Percentiles rank a stretch among this genome's conserved stretches.
These are phyloP conservation scores for Calameuta pallipes DNA, from an alignment of 2,888 invertebrate species.

Conservation along the genomic window DNA sequence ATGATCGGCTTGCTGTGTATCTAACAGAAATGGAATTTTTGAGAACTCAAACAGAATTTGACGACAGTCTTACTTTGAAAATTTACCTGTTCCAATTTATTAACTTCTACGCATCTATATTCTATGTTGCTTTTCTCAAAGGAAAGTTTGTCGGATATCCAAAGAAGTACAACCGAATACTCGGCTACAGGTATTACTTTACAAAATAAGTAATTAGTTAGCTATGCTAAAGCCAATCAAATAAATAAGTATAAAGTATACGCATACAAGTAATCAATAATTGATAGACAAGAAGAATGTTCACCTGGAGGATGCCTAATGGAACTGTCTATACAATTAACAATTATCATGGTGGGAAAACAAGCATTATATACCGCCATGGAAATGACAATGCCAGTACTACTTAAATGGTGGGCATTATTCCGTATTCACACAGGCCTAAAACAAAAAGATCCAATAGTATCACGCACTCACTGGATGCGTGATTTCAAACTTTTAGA, in stretches of 20 bases:
- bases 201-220: neutral
- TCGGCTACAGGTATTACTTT: conserved; percentile 66
- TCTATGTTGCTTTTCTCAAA: conserved; percentile 85
- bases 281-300: conserved; percentile 70
- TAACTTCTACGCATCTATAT: conserved; percentile 89
- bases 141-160: conserved; percentile 85
- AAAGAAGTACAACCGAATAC: conserved; percentile 78
- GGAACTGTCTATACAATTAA: conserved; percentile 86
- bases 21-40: conserved; percentile 81
- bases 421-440: conserved; percentile 60
- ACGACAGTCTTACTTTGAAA: conserved; percentile 87
- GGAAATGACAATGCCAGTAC: conserved; percentile 80
- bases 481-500: conserved; percentile 73
- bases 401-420: conserved; percentile 70
- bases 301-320: conserved; percentile 87
- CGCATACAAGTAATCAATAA: neutral
- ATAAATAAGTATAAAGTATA: neutral
- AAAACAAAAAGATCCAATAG: conserved; percentile 53
- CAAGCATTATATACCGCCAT: conserved; percentile 82
- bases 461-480: conserved; percentile 70
- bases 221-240: neutral
- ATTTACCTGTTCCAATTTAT: conserved; percentile 90
- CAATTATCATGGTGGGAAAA: conserved; percentile 89
- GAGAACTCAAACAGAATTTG: conserved; percentile 87
- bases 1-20: conserved; percentile 74